Evolutionary conservation across 2,113 vertebrate genomes (phyloP), one percentile per base, ranked within the genome.

Genomic region (Baryphthengus martii): DNA sequence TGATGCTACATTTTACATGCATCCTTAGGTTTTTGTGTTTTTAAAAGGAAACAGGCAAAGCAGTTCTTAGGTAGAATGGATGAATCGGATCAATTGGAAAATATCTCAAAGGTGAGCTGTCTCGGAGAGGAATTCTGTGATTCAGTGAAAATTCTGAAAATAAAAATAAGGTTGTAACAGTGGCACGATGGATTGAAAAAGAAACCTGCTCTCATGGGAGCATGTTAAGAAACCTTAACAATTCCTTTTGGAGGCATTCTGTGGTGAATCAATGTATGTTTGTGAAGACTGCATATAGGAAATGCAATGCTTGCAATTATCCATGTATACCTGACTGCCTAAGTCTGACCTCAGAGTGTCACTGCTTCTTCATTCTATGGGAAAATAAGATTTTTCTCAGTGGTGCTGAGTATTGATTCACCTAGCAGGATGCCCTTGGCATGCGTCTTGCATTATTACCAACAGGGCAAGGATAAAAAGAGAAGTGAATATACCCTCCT

Each of bases 141-240:
- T 90, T 71, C 58, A 90, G 16, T 76, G 63, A 92, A 90, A 91
- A 95, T 85, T 95, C 68, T 90, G 62, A 91, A 96, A 96, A 96
- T 94, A 93, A 96, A 96, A 96, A 94, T 92, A 87, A 90, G 45
- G n/a, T 70, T 66, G 70, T 73, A 85, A 61, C 1, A 0, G 39
- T 63, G 33, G 65, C 83, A 94, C 45, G 67, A 85, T 67, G 47
- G 58, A 85, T 77, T 73, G 80, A 77, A 78, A 75, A 86, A 80
- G 73, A 77, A 95, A 83, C 45, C 15, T 9, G 3, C 13, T 93
- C 77, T 93, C 83, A 18, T 18, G 88, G 88, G 88, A 96, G 42
- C 90, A 85, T 73, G 67, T 65, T 93, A 84, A 88, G 73, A 94
- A 95, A 81, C 65, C 67, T 91, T 79, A 66, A 92, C 86, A 95